Evolutionary conservation across 2,888 invertebrate genomes (phyloP), one percentile per base, ranked within the genome.

Genomic region (Drosophila multiciliata): DNA sequence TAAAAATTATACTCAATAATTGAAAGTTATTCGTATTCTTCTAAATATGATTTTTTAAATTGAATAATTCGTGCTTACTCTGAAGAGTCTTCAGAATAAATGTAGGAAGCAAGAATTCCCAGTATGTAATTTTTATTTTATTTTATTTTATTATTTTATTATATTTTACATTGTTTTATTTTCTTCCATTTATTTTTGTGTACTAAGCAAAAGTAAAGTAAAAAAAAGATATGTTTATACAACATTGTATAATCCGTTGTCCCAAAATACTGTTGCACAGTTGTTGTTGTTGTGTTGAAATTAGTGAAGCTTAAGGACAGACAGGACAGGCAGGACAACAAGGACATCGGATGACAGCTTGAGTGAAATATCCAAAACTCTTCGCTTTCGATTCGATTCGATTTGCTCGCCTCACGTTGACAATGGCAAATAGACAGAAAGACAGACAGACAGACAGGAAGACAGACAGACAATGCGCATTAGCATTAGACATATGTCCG

Each of bases 401-500:
- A 67, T 67, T 67, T 67, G 67, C 52, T 55, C 17, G 53, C 40
- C n/a, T 23, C 35, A 42, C 66, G 73, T 87, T 75, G 83, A 83
- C 85, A 83, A 87, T 82, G 66, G 64, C 29, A 5, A n/a, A 17
- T 2, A 4, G 26, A 17, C 8, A 8, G 17, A 26, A 1, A 20
- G 3, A 15, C 9, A 9, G 26, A 26, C 17, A 2, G 26, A 26
- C 9, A 20, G 29, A 53, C 17, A 2, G 26, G 17, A 5, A 20
- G 29, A 53, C 54, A 54, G 73, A 66, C 77, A 68, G 73, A 87
- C 87, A 84, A 87, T 84, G 77, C 48, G 80, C 80, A 85, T 82
- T 79, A 70, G 83, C 83, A 85, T 82, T 77, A 78, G 88, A 84
- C 83, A 87, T 85, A 84, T 84, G 87, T 35, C 36, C 29, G 17